Conservation (phyloP, 2,113 vertebrate species). For the Entosphenus tridentatus region DNA sequence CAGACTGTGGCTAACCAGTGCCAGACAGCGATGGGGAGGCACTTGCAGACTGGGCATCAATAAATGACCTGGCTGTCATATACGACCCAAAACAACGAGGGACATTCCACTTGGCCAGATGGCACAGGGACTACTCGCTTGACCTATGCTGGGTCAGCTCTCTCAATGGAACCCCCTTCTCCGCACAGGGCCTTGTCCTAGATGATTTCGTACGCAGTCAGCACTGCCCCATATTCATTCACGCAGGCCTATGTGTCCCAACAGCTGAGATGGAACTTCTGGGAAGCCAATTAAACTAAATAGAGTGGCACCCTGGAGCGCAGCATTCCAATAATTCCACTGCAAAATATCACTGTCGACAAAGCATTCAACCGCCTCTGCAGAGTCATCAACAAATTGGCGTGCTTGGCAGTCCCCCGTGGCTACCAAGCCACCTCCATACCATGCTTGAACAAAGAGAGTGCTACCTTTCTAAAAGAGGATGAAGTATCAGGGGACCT, state of each 20-base stretch:
- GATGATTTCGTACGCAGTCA: neutral
- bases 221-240: neutral
- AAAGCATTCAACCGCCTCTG: neutral
- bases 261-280: neutral
- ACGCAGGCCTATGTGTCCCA: neutral
- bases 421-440: neutral
- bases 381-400: too few relatives aligned
- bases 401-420: neutral
- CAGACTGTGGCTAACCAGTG: neutral
- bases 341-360: neutral
- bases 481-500: neutral
- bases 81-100: neutral
- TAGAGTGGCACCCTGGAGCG: neutral
- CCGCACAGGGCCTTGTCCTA: neutral
- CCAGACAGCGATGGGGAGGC: neutral
- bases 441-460: neutral
- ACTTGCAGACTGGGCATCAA: slow-evolving; percentile 2
- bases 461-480: neutral
- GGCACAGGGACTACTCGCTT: neutral
- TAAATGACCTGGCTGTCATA: neutral
- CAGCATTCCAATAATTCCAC: neutral
- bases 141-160: neutral
- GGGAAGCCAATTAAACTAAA: too few relatives aligned
- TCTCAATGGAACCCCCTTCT: neutral
- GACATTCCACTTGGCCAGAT: neutral